A percentile compares a stretch with the other conserved stretches of the same genome.
phyloP scores from a whole-genome alignment of 2,797 vertebrate species.

The Platalea minor region DNA sequence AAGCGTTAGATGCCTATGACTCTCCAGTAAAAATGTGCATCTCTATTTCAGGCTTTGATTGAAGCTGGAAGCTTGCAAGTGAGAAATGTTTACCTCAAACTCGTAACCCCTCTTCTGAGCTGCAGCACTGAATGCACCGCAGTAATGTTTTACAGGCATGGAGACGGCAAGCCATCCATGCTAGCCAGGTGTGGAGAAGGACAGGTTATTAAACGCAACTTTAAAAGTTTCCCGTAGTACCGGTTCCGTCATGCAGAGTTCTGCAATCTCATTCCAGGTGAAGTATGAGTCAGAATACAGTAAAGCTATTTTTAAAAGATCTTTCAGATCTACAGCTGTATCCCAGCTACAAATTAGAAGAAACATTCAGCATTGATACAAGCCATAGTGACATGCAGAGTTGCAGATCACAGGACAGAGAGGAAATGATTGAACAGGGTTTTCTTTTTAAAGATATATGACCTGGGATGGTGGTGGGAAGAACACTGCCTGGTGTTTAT shows the following conservation, averaged over 20 bases:
- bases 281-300: conserved; percentile 9
- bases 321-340: neutral
- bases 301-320: conserved; percentile 1
- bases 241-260: neutral
- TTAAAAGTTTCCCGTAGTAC: neutral
- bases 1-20: neutral
- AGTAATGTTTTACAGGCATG: neutral
- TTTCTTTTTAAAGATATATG: neutral
- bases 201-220: neutral
- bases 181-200: neutral
- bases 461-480: neutral
- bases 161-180: neutral
- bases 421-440: neutral
- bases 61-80: neutral
- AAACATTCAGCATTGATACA: neutral
- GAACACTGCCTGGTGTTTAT: neutral
- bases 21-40: neutral
- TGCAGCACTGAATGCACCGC: neutral
- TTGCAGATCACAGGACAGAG: neutral
- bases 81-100: conserved; percentile 28
- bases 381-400: neutral
- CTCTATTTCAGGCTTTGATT: neutral
- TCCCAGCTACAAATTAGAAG: neutral
- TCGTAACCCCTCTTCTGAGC: neutral
- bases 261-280: neutral